phyloP scores from a whole-genome alignment of 2,797 vertebrate species.

The Labeo calbasu region DNA sequence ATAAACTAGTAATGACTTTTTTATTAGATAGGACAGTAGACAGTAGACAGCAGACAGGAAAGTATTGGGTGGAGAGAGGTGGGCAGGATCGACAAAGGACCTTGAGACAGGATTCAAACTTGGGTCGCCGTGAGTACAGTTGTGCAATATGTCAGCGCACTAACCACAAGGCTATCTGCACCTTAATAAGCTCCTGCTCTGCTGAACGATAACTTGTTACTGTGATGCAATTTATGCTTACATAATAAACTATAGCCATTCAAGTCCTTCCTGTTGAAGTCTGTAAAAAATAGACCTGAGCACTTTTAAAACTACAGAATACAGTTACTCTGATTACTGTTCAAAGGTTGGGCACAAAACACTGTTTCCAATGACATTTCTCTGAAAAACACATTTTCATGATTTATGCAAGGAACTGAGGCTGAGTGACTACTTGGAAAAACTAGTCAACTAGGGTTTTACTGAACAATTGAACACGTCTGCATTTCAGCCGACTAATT shows the following conservation, averaged over 20 bases:
- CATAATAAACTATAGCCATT: neutral
- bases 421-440: conserved; percentile 27
- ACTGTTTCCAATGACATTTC: neutral
- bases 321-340: neutral
- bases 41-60: too few species aligned
- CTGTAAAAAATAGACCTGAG: neutral
- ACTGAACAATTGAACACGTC: conserved; percentile 35
- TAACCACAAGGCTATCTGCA: too few species aligned
- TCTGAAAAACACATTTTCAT: neutral
- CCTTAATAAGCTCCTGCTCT: neutral
- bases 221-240: neutral
- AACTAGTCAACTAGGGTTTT: conserved; percentile 41
- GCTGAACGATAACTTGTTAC: neutral
- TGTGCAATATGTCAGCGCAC: too few species aligned
- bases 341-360: neutral
- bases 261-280: neutral
- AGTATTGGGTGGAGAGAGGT: too few species aligned
- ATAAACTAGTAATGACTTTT: neutral
- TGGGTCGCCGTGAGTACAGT: too few species aligned
- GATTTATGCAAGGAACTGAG: neutral
- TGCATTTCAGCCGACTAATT: conserved; percentile 38
- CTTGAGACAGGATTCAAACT: too few species aligned
- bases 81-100: too few species aligned
- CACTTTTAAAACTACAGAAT: neutral
- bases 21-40: too few species aligned